These are phyloP conservation scores for Cichlasoma orientale DNA, from an alignment of 2,797 vertebrate genomes.

Conservation along the genomic window DNA sequence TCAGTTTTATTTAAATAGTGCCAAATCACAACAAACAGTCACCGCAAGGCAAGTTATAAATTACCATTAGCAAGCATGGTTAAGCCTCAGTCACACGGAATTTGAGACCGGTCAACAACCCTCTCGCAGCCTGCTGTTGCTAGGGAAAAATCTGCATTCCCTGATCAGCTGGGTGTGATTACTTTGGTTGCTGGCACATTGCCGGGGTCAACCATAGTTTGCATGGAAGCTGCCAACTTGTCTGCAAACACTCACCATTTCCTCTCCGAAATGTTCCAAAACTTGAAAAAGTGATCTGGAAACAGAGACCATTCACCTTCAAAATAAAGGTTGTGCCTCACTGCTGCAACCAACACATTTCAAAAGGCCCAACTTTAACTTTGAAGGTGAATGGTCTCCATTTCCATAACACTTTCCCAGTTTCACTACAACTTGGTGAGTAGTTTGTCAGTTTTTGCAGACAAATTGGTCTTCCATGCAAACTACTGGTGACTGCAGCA, in stretches of 20 bases:
- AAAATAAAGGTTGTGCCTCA: not conserved
- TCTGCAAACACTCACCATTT: not conserved
- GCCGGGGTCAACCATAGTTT: not conserved
- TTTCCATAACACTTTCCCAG: not conserved
- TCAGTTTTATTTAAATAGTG: too few relatives aligned
- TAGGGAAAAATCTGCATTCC: not conserved
- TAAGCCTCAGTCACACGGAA: not conserved
- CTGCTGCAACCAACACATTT: not conserved
- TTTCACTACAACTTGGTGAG: not conserved
- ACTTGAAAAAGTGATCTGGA: not conserved
- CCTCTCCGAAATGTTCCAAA: not conserved
- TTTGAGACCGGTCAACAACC: not conserved
- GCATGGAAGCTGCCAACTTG: not conserved
- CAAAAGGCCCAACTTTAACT: not conserved
- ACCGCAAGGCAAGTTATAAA: too few relatives aligned
- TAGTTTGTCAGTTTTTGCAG: not conserved
- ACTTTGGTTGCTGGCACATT: not conserved
- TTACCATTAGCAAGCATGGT: too few relatives aligned
- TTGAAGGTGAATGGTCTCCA: not conserved
- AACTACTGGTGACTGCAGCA: not conserved
- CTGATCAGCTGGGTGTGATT: not conserved
- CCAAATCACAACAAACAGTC: too few relatives aligned
- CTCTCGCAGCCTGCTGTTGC: not conserved
- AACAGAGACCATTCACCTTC: not conserved
- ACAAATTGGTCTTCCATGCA: not conserved